Percentiles rank a stretch among this genome's conserved stretches.
Evolutionary conservation across 2,113 vertebrate genomes (phyloP).

Genomic region (Tenrec ecaudatus): DNA sequence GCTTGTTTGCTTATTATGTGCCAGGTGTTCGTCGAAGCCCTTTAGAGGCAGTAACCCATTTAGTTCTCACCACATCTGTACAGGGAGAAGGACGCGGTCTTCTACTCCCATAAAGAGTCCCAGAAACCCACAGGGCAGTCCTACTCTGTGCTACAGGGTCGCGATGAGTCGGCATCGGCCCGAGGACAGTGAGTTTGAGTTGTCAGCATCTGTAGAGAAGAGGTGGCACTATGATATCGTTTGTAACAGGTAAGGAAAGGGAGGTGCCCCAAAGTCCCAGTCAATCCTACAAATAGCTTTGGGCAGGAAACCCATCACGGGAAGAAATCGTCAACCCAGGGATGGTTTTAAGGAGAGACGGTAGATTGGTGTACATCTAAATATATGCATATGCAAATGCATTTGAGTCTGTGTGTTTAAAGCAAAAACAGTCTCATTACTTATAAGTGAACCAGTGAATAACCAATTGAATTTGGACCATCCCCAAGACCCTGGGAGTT

Average conservation of each 20-base stretch:
- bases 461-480: constrained; percentile 58
- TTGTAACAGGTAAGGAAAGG: constrained; percentile 36
- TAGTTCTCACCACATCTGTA: constrained; percentile 42
- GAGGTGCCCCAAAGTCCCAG: constrained; percentile 22
- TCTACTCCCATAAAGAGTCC: no score
- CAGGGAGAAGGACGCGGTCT: not conserved
- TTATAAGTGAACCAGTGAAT: constrained; percentile 65
- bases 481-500: constrained; percentile 18
- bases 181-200: no score
- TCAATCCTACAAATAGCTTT: constrained; percentile 43
- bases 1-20: constrained; percentile 5
- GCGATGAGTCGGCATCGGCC: no score
- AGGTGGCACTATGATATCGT: not conserved
- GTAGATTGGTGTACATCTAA: constrained; percentile 4
- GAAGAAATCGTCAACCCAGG: constrained; percentile 54
- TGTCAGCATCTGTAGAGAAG: constrained; percentile 9
- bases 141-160: no score
- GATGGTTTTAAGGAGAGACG: constrained; percentile 37
- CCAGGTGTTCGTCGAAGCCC: constrained; percentile 56
- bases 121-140: no score
- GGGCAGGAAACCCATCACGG: constrained; percentile 21
- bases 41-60: constrained; percentile 24
- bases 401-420: constrained; percentile 45
- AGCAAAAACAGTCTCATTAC: constrained; percentile 47
- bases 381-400: constrained; percentile 40